Conservation (phyloP, 2,797 vertebrate genomes). For the Sebastes reedi region DNA sequence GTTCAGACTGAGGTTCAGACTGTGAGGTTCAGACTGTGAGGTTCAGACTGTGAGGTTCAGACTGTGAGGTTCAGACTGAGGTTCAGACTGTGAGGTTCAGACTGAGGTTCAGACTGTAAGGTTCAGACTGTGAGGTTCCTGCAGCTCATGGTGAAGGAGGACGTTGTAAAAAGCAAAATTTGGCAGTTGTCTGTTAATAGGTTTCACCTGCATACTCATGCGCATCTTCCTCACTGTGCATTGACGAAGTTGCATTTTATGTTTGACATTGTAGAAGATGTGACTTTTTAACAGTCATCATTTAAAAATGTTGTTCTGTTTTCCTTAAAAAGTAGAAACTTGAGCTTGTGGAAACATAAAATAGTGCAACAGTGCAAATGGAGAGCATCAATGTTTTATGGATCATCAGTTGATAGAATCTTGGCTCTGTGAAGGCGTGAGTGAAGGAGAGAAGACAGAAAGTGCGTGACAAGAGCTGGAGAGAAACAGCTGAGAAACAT, state of each 20-base stretch:
- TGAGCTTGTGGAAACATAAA: slow-evolving; percentile 12
- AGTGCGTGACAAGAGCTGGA: slow-evolving; percentile 32
- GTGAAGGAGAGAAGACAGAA: slow-evolving; percentile 13
- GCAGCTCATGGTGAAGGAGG: not conserved
- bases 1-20: no score
- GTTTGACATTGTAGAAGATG: not conserved
- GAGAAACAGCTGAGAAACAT: slow-evolving; percentile 10
- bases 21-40: no score
- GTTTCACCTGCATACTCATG: no score
- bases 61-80: no score
- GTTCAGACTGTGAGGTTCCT: no score
- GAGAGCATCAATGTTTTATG: slow-evolving; percentile 20
- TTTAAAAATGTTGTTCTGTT: not conserved
- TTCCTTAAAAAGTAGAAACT: not conserved
- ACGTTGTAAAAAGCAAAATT: not conserved
- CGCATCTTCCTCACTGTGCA: not conserved
- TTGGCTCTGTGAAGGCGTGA: slow-evolving; percentile 24
- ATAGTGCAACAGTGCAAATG: not conserved
- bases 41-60: no score
- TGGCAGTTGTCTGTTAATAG: not conserved
- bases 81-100: no score
- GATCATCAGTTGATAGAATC: slow-evolving; percentile 20
- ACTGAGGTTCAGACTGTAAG: no score
- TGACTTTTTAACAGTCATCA: not conserved
- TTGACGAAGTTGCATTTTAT: no score